Conservation (phyloP, 1,140 invertebrate genomes). For the Homalodisca vitripennis region DNA sequence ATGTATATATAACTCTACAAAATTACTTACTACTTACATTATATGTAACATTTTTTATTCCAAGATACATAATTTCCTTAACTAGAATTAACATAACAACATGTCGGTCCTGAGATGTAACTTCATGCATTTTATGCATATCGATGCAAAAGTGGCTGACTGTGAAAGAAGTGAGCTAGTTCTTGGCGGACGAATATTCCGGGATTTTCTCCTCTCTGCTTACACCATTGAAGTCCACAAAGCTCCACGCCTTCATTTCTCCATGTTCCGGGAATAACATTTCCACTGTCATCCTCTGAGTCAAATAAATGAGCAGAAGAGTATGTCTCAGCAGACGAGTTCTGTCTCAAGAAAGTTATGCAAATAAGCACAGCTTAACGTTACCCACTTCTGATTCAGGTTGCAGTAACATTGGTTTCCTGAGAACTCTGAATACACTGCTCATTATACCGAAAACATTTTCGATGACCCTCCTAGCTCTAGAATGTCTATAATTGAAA, state of each 20-base stretch:
- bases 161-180: slow-evolving; percentile 8
- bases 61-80: too few relatives aligned
- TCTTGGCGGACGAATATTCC: slow-evolving; percentile 5
- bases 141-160: background rate
- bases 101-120: too few relatives aligned
- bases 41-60: too few relatives aligned
- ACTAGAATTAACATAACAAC: too few relatives aligned
- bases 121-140: too few relatives aligned
- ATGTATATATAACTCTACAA: too few relatives aligned
- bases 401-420: slow-evolving; percentile 44
- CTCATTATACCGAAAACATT: slow-evolving; percentile 56
- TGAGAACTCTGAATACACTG: slow-evolving; percentile 48
- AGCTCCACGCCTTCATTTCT: slow-evolving; percentile 15
- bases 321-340: slow-evolving; percentile 20
- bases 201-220: slow-evolving; percentile 11
- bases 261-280: background rate
- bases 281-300: background rate
- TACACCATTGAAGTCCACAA: background rate
- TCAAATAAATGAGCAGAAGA: background rate
- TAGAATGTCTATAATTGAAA: slow-evolving; percentile 48
- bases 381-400: slow-evolving; percentile 41
- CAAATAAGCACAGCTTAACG: slow-evolving; percentile 40
- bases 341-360: slow-evolving; percentile 38
- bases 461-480: slow-evolving; percentile 50
- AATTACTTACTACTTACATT: too few relatives aligned